Conservation (phyloP, 2,797 vertebrate genomes). For the Sparus aurata region DNA sequence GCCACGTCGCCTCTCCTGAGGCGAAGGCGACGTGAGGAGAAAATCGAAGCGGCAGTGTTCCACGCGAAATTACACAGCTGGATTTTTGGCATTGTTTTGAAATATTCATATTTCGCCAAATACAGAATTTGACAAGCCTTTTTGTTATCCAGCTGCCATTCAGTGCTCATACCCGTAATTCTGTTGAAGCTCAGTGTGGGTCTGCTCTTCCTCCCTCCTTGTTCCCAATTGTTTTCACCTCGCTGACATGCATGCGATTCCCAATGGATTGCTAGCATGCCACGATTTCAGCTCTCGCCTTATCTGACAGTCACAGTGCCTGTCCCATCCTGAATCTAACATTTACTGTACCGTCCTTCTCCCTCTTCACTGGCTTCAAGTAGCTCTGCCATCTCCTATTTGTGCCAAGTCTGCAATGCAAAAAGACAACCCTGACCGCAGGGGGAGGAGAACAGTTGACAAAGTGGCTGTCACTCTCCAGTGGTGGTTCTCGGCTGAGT, state of each 20-base stretch:
- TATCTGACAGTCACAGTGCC: conserved; percentile 80
- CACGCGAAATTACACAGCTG: not conserved
- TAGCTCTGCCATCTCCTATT: conserved; percentile 74
- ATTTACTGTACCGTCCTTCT: conserved; percentile 76
- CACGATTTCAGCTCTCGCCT: conserved; percentile 67
- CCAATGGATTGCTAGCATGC: conserved; percentile 62
- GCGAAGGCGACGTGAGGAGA: conserved; percentile 2
- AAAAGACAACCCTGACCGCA: conserved; percentile 67
- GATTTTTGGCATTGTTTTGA: not conserved
- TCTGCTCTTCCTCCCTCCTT: conserved; percentile 29
- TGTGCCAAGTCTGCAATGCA: conserved; percentile 74
- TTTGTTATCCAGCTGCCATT: conserved; percentile 25
- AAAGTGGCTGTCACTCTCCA: conserved; percentile 74
- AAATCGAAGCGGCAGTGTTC: not conserved
- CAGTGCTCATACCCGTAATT: conserved; percentile 4
- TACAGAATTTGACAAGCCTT: conserved; percentile 15
- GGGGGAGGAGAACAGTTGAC: conserved; percentile 60
- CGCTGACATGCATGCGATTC: conserved; percentile 71
- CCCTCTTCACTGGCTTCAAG: conserved; percentile 67
- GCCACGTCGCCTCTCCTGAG: conserved; percentile 21
- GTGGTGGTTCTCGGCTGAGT: conserved; percentile 53
- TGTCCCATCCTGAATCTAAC: conserved; percentile 75
- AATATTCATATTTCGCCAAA: conserved; percentile 23
- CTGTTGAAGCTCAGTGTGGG: conserved; percentile 4
- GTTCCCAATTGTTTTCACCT: conserved; percentile 55